Evolutionary conservation across 2,888 invertebrate genomes (phyloP), one percentile per base, ranked within the genome.

Genomic region (Apoderus coryli): DNA sequence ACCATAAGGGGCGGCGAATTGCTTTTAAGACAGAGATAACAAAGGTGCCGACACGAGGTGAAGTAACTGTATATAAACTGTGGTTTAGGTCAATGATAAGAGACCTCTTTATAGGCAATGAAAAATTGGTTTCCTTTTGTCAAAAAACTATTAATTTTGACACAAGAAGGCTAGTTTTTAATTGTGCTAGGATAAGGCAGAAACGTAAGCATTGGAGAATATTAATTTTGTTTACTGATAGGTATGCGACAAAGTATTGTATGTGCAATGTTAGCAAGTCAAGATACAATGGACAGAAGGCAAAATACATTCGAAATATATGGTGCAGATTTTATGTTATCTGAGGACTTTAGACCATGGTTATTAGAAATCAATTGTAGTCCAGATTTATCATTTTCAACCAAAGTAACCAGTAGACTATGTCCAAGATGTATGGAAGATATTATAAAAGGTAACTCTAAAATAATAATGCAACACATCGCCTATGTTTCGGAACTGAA

Each of bases 321-420:
- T 46, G 93, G 93, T 10, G 92, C 92, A 1, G 93, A 93, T 58
- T 93, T 93, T 51, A 88, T 93, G 81, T 61, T 93, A 34, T 79
- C 82, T 25, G 81, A 88, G 33, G 79, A 82, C 47, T 80, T 77
- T 45, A 73, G 75, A 15, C 89, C 90, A 0, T 92, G 90, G 89
- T 65, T 93, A 2, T 80, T 93, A 42, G 93, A 93, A 59, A 89
- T 93, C 41, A 93, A 93, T 56, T 85, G 86, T 5, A 85, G 88
- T 57, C 92, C 93, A 0, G 84, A 89, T 59, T 69, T 93, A 63
- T 81, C 85, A 9, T 73, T 80, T n/a, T 84, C 84, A 1, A 90
- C 90, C 0, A 81, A 78, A 37, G 84, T 92, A 1, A 93, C 92
- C 0, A 76, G 84, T 0, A 63, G 79, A 28, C 64, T 93, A 49